Evolutionary conservation across 1,140 invertebrate species (phyloP).

Genomic region (Drosophila subpulchrella): DNA sequence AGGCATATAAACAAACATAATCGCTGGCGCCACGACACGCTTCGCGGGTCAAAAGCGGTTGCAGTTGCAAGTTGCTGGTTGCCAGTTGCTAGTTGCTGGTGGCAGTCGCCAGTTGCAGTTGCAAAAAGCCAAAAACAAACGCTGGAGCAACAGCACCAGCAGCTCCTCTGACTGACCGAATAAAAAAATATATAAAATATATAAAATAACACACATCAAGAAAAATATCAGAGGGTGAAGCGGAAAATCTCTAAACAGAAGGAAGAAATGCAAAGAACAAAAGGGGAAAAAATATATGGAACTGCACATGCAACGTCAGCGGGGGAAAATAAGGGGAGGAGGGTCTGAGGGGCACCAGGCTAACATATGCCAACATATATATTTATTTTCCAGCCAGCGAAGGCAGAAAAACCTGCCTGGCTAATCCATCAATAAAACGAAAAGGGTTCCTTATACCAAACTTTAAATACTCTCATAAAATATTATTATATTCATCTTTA

Average conservation of each 20-base stretch:
- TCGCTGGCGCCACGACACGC: slow-evolving; percentile 82
- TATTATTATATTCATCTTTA: no score
- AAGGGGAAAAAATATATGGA: slow-evolving; percentile 15
- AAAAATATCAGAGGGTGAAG: slow-evolving; percentile 36
- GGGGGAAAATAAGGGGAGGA: slow-evolving; percentile 1
- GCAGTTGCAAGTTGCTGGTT: slow-evolving; percentile 67
- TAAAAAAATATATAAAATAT: slow-evolving; percentile 11
- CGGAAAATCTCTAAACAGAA: slow-evolving; percentile 40
- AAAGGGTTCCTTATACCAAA: background rate
- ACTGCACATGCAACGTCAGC: slow-evolving; percentile 65
- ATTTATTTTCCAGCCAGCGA: slow-evolving; percentile 40
- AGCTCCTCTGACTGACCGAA: slow-evolving; percentile 37
- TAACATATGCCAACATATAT: slow-evolving; percentile 32
- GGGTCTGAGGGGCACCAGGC: slow-evolving; percentile 5
- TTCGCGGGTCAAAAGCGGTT: slow-evolving; percentile 80
- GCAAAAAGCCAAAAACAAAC: slow-evolving; percentile 26
- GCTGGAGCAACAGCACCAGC: slow-evolving; percentile 4
- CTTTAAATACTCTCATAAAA: background rate
- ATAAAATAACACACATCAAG: slow-evolving; percentile 27
- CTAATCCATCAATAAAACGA: slow-evolving; percentile 65
- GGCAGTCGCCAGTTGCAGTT: slow-evolving; percentile 24
- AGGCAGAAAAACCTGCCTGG: slow-evolving; percentile 27
- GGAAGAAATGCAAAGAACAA: slow-evolving; percentile 24
- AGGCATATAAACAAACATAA: slow-evolving; percentile 81
- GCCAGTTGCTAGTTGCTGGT: slow-evolving; percentile 13